Conservation (phyloP, 2,113 vertebrate species). For the Oceanodroma tethys region DNA sequence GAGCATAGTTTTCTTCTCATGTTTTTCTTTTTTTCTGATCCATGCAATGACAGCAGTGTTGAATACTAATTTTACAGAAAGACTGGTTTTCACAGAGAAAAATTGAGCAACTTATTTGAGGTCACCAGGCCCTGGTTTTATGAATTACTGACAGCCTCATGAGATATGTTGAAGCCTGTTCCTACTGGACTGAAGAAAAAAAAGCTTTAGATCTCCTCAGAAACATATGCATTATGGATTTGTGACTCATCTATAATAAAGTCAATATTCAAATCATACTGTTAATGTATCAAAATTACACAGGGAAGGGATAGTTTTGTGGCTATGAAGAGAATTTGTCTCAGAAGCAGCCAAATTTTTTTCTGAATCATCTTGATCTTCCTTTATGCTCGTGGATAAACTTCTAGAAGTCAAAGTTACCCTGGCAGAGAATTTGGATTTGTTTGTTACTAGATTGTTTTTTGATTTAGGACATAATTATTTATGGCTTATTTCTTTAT, state of each 20-base stretch:
- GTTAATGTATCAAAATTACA: neutral
- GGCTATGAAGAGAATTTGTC: neutral
- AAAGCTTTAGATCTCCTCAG: neutral
- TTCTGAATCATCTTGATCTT: neutral
- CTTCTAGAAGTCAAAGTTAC: neutral
- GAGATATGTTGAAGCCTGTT: neutral
- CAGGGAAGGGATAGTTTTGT: neutral
- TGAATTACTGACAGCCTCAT: neutral
- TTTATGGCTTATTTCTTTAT: neutral
- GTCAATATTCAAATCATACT: neutral
- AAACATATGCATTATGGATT: neutral
- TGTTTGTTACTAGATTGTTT: neutral
- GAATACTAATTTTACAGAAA: neutral
- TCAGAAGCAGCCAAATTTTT: neutral
- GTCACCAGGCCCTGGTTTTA: neutral
- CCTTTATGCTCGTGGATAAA: neutral
- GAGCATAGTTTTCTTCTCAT: neutral
- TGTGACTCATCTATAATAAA: neutral
- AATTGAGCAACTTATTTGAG: neutral
- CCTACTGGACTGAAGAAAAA: neutral
- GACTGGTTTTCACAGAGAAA: neutral
- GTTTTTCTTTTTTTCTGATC: neutral
- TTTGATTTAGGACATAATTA: neutral
- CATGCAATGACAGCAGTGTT: neutral
- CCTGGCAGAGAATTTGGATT: neutral